Evolutionary conservation across 2,113 vertebrate genomes (phyloP).

Genomic region (Scomber japonicus): DNA sequence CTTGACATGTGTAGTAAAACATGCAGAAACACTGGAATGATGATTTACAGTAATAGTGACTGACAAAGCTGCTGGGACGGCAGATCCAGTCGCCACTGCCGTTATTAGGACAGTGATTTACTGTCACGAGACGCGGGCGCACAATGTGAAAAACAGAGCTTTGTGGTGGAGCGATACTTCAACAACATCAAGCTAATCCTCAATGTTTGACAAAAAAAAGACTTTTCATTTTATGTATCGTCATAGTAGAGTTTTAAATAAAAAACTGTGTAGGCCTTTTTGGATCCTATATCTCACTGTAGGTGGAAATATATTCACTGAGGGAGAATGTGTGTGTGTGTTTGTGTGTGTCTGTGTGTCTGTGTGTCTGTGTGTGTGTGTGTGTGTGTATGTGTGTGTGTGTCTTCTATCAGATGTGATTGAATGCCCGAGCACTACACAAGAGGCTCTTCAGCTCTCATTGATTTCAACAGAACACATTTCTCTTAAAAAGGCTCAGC

Average conservation of each 20-base stretch:
- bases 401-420: too few species aligned
- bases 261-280: not conserved
- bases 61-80: not conserved
- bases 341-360: too few species aligned
- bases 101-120: not conserved
- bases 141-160: not conserved
- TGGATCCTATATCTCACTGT: not conserved
- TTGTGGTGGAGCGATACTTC: not conserved
- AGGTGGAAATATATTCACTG: not conserved
- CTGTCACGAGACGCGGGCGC: not conserved
- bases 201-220: not conserved
- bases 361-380: too few species aligned
- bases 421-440: too few species aligned
- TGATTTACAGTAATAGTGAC: not conserved
- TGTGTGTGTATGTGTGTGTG: too few species aligned
- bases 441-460: too few species aligned
- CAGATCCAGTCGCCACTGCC: not conserved
- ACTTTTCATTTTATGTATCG: not conserved
- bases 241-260: not conserved
- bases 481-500: too few species aligned
- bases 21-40: not conserved
- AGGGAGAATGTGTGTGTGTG: too few species aligned
- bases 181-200: conserved; percentile 25
- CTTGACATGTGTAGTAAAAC: not conserved
- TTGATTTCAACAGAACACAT: too few species aligned